Evolutionary conservation across 1,140 invertebrate genomes (phyloP).

Genomic region (Bombus pascuorum): DNA sequence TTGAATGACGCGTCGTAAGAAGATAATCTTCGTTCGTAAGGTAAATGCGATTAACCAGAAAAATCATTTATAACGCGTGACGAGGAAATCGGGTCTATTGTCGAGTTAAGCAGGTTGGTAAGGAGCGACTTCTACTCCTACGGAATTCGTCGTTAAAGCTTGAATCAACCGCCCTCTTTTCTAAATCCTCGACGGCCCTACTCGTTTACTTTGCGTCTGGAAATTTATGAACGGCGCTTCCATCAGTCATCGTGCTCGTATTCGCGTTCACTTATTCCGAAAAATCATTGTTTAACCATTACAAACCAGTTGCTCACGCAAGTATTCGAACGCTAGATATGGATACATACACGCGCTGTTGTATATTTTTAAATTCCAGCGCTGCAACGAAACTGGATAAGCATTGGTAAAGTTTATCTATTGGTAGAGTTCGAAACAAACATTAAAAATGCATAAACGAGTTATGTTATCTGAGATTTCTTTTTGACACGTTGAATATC

Average conservation of each 20-base stretch:
- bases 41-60: background rate
- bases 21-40: background rate
- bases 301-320: too few relatives aligned
- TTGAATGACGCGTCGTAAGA: background rate
- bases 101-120: background rate
- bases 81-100: constrained; percentile 21
- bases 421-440: rapidly evolving
- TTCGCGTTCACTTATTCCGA: constrained; percentile 38
- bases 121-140: too few relatives aligned
- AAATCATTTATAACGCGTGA: background rate
- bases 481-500: too few relatives aligned
- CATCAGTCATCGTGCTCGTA: constrained; percentile 63
- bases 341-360: too few relatives aligned
- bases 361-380: too few relatives aligned
- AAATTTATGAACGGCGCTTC: constrained; percentile 67
- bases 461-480: too few relatives aligned
- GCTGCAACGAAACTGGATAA: too few relatives aligned
- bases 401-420: too few relatives aligned
- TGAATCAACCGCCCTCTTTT: constrained; percentile 39
- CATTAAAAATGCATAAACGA: too few relatives aligned
- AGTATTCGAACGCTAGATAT: too few relatives aligned
- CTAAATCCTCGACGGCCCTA: constrained; percentile 22
- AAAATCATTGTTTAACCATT: constrained; percentile 10
- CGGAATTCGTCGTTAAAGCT: background rate
- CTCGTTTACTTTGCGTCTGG: constrained; percentile 50